Conservation (phyloP, 2,888 invertebrate species). For the Tholera decimalis region DNA sequence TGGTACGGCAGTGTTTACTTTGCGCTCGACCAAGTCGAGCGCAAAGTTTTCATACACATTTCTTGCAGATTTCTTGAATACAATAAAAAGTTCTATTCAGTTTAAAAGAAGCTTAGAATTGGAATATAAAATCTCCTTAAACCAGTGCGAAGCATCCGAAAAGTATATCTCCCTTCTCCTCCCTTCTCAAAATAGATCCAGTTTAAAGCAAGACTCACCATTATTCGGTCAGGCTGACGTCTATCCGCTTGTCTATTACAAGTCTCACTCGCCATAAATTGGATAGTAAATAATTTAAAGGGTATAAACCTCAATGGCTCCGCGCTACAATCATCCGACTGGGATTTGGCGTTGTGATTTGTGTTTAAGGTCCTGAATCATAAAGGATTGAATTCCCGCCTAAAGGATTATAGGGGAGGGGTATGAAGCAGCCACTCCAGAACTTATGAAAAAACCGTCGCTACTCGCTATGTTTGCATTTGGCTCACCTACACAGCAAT, state of each 20-base stretch:
- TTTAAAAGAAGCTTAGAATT: neutral
- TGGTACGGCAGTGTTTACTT: too few relatives aligned
- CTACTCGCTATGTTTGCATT: neutral
- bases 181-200: constrained; percentile 16
- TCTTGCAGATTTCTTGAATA: too few relatives aligned
- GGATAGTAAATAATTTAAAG: constrained; percentile 46
- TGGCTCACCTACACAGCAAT: neutral
- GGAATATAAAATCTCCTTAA: neutral
- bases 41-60: too few relatives aligned
- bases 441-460: neutral
- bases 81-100: neutral
- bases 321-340: constrained; percentile 18
- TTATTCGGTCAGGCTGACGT: constrained; percentile 26
- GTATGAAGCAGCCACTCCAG: neutral
- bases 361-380: constrained; percentile 7
- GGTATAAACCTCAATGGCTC: constrained; percentile 18
- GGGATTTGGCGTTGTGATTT: constrained; percentile 31
- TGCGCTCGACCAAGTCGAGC: too few relatives aligned
- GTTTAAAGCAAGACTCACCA: constrained; percentile 5
- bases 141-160: neutral
- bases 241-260: constrained; percentile 55
- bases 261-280: constrained; percentile 39
- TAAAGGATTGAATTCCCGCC: constrained; percentile 6
- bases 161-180: too few relatives aligned
- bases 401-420: neutral